These are phyloP conservation scores for Isaurus tuberculatus DNA, from an alignment of 92 coral and sea anemone species.

Conservation along the genomic window DNA sequence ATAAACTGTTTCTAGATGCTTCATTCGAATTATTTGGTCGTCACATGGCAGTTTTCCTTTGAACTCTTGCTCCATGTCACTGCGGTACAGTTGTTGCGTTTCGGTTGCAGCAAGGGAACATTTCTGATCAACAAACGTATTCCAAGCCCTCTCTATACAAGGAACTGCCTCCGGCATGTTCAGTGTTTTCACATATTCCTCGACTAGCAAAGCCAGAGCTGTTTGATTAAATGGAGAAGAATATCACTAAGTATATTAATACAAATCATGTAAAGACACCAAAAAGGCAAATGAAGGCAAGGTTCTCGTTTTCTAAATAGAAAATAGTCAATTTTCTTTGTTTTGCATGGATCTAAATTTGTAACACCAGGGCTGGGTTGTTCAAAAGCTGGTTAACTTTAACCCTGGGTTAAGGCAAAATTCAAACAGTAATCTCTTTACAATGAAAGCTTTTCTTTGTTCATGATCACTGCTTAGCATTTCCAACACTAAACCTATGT, in stretches of 20 bases:
- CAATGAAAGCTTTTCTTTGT: too few relatives aligned
- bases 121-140: conserved; percentile 35
- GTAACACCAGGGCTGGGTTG: too few relatives aligned
- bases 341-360: too few relatives aligned
- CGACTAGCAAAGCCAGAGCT: conserved; percentile 43
- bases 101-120: conserved; percentile 18
- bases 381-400: too few relatives aligned
- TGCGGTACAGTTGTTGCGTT: conserved; percentile 25
- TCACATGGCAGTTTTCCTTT: conserved; percentile 16
- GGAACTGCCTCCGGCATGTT: conserved; percentile 38
- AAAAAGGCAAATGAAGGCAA: not conserved
- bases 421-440: too few relatives aligned
- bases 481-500: too few relatives aligned
- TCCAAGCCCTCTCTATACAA: conserved; percentile 38
- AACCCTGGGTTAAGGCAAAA: too few relatives aligned
- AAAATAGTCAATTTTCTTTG: too few relatives aligned
- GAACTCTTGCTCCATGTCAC: conserved; percentile 25
- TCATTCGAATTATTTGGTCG: conserved; percentile 4
- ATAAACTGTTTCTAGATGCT: conserved; percentile 6
- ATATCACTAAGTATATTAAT: too few relatives aligned
- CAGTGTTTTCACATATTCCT: conserved; percentile 37
- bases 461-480: too few relatives aligned
- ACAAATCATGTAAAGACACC: too few relatives aligned
- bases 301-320: too few relatives aligned
- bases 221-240: not conserved